Conservation (phyloP, 2,113 vertebrate genomes). For the Condylura cristata region DNA sequence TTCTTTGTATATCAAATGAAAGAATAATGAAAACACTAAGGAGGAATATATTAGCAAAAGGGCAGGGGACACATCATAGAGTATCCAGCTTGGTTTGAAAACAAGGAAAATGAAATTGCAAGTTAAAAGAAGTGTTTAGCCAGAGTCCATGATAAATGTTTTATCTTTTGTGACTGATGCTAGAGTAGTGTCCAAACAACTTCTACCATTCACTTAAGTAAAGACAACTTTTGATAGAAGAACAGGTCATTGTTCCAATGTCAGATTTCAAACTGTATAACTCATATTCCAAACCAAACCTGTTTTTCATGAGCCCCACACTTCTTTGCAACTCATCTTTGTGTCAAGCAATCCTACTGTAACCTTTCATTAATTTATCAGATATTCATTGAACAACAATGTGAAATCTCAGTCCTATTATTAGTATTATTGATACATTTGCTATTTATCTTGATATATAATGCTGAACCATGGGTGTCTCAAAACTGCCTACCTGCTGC, state of each 20-base stretch:
- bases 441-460: neutral
- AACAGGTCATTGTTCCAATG: neutral
- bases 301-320: neutral
- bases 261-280: neutral
- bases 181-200: no score
- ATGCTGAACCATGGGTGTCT: neutral
- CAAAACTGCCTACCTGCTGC: neutral
- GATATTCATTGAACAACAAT: neutral
- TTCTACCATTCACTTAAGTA: neutral
- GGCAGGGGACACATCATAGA: neutral
- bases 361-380: neutral
- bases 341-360: neutral
- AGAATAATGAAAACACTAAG: neutral
- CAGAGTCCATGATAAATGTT: neutral
- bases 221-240: neutral
- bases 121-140: neutral
- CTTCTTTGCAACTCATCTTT: neutral
- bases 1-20: neutral
- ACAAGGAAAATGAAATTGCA: neutral
- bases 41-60: neutral
- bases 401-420: neutral
- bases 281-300: neutral
- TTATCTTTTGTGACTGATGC: no score
- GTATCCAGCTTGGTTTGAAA: slow-evolving; percentile 4
- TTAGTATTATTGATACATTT: neutral